Conservation (phyloP, 2,797 vertebrate genomes). For the Enteromius anoplus region DNA sequence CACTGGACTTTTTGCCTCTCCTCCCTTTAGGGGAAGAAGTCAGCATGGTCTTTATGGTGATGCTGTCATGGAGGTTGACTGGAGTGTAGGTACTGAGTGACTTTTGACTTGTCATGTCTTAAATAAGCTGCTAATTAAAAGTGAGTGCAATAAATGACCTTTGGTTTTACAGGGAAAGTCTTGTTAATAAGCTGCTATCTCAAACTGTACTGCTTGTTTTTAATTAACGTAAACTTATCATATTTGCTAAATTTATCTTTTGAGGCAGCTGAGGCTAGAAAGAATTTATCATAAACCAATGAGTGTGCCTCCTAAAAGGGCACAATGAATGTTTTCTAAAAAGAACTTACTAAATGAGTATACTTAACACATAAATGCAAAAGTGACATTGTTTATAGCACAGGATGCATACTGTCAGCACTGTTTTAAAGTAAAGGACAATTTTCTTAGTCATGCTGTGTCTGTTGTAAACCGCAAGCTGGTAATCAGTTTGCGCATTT, state of each 20-base stretch:
- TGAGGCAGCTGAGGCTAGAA: not conserved
- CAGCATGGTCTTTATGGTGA: slow-evolving; percentile 87
- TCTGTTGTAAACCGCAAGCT: not conserved
- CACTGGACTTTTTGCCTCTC: slow-evolving; percentile 84
- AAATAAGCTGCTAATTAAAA: not conserved
- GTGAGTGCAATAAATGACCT: not conserved
- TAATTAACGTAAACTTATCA: not conserved
- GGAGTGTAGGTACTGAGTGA: slow-evolving; percentile 83
- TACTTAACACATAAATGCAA: not conserved
- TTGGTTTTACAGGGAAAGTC: not conserved
- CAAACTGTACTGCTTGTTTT: not conserved
- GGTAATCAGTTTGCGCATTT: not conserved
- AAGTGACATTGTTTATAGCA: not conserved
- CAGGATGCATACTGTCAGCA: not conserved
- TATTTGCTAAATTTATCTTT: not conserved
- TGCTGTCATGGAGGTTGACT: slow-evolving; percentile 89
- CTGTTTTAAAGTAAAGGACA: not conserved
- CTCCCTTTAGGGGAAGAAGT: slow-evolving; percentile 80
- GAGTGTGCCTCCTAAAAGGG: not conserved
- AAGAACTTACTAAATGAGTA: not conserved
- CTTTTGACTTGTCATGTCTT: not conserved
- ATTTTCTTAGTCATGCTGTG: not conserved
- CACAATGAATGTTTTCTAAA: slow-evolving; percentile 1
- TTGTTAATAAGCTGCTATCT: not conserved
- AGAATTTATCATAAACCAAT: not conserved